phyloP scores from a whole-genome alignment of 2,888 invertebrate genomes.

The Zeuzera pyrina region DNA sequence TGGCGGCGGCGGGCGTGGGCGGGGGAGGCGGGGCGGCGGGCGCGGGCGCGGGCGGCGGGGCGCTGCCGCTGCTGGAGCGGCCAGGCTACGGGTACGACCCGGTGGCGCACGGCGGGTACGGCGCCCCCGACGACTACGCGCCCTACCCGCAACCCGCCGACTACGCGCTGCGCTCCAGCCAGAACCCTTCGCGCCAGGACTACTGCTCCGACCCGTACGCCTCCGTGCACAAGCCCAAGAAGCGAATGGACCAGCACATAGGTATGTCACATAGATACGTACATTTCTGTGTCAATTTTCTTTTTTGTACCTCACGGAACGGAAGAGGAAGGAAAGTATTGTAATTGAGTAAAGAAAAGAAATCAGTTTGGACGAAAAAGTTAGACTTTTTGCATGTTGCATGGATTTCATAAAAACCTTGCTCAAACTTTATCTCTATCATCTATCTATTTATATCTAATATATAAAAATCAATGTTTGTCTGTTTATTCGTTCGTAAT shows the following conservation, averaged over 20 bases:
- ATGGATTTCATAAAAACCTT: too few species aligned
- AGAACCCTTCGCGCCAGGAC: slow-evolving; percentile 89
- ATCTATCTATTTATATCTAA: too few species aligned
- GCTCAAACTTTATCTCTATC: too few species aligned
- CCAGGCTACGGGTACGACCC: slow-evolving; percentile 83
- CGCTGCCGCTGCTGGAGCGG: slow-evolving; percentile 74
- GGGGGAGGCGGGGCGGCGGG: too few species aligned
- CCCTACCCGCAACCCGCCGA: slow-evolving; percentile 88
- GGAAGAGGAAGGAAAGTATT: too few species aligned
- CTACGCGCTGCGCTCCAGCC: slow-evolving; percentile 79
- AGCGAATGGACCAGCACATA: slow-evolving; percentile 88
- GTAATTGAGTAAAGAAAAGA: too few species aligned
- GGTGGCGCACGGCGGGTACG: slow-evolving; percentile 86
- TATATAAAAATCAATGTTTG: too few species aligned
- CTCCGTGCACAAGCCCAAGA: slow-evolving; percentile 92
- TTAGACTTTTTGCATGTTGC: too few species aligned
- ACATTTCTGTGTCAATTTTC: too few species aligned
- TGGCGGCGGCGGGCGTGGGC: slow-evolving; percentile 83
- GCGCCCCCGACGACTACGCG: slow-evolving; percentile 87
- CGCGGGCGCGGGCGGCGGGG: slow-evolving; percentile 72
- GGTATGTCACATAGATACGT: slow-evolving; percentile 78
- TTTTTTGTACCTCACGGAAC: too few species aligned
- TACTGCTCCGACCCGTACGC: slow-evolving; percentile 92
- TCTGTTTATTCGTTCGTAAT: too few species aligned
- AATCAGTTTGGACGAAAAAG: too few species aligned